Conservation (phyloP, 2,888 invertebrate species). For the Cylindroiulus punctatus region DNA sequence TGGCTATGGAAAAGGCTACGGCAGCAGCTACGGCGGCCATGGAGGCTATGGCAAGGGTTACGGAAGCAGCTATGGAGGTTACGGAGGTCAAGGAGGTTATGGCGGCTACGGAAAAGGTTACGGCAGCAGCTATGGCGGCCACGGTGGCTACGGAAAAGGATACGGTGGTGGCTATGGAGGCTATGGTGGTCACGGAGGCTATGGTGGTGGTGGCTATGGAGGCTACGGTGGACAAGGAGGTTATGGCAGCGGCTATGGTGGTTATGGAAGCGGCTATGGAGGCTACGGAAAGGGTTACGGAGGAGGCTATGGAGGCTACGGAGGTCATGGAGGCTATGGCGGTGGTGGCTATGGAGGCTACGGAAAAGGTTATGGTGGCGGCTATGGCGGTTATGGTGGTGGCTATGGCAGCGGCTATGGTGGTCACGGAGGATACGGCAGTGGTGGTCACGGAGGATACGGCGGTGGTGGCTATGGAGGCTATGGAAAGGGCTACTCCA, state of each 20-base stretch:
- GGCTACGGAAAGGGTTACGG: constrained; percentile 43
- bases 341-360: constrained; percentile 51
- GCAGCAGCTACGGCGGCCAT: not conserved
- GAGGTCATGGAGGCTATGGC: constrained; percentile 38
- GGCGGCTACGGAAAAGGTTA: constrained; percentile 50
- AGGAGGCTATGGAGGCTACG: constrained; percentile 46
- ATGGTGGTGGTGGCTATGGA: too few relatives aligned
- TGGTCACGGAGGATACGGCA: constrained; percentile 48
- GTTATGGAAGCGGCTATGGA: constrained; percentile 29
- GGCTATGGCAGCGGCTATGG: constrained; percentile 50
- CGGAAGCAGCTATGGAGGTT: constrained; percentile 42
- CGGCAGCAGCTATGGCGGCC: not conserved
- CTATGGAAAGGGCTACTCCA: constrained; percentile 48
- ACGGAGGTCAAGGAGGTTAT: constrained; percentile 42
- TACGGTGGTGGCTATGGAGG: too few relatives aligned
- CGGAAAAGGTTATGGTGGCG: constrained; percentile 45
- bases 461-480: constrained; percentile 52
- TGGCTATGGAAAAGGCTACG: not conserved
- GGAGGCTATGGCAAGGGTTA: constrained; percentile 19
- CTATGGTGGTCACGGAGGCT: too few relatives aligned
- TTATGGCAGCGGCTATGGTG: constrained; percentile 48
- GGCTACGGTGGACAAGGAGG: constrained; percentile 25
- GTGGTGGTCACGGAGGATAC: constrained; percentile 48
- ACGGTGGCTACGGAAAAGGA: too few relatives aligned
- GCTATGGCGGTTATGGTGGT: constrained; percentile 51